A percentile compares a stretch with the other conserved stretches of the same genome.
Evolutionary conservation across 1,140 invertebrate genomes (phyloP).

Genomic region (Danaus plexippus): DNA sequence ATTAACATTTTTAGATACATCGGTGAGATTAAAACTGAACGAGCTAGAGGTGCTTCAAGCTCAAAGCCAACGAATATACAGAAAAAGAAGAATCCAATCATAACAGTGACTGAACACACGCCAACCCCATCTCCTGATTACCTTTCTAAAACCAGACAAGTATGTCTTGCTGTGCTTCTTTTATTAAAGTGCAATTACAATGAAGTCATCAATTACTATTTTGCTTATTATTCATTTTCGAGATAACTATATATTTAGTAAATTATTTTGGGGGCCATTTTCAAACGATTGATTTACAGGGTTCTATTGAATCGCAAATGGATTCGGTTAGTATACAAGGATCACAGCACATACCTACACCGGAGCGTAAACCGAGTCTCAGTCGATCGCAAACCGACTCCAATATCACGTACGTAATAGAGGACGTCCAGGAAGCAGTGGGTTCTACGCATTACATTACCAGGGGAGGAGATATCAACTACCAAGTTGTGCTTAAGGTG

Average conservation of each 20-base stretch:
- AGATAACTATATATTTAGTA: no score
- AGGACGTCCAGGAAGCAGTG: slow-evolving; percentile 86
- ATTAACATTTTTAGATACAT: slow-evolving; percentile 70
- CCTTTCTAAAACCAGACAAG: slow-evolving; percentile 80
- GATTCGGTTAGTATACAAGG: slow-evolving; percentile 81
- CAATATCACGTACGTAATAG: slow-evolving; percentile 89
- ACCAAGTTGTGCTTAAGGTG: slow-evolving; percentile 91
- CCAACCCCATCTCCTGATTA: slow-evolving; percentile 90
- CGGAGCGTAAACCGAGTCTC: slow-evolving; percentile 79
- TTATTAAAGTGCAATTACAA: neutral
- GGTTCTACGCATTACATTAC: slow-evolving; percentile 95
- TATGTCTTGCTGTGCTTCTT: slow-evolving; percentile 44
- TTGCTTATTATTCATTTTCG: no score
- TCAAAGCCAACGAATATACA: slow-evolving; percentile 40
- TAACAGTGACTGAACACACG: slow-evolving; percentile 96
- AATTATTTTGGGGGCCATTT: no score
- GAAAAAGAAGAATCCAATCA: slow-evolving; percentile 86
- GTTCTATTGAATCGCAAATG: slow-evolving; percentile 84
- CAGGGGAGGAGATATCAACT: slow-evolving; percentile 93
- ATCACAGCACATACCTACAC: slow-evolving; percentile 69
- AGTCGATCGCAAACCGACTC: slow-evolving; percentile 94
- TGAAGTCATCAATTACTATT: no score
- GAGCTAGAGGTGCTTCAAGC: slow-evolving; percentile 45
- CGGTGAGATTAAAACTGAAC: slow-evolving; percentile 73
- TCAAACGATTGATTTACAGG: slow-evolving; percentile 59